Evolutionary conservation across 2,888 invertebrate genomes (phyloP), one percentile per base, ranked within the genome.

Genomic region (Phengaris alcon): DNA sequence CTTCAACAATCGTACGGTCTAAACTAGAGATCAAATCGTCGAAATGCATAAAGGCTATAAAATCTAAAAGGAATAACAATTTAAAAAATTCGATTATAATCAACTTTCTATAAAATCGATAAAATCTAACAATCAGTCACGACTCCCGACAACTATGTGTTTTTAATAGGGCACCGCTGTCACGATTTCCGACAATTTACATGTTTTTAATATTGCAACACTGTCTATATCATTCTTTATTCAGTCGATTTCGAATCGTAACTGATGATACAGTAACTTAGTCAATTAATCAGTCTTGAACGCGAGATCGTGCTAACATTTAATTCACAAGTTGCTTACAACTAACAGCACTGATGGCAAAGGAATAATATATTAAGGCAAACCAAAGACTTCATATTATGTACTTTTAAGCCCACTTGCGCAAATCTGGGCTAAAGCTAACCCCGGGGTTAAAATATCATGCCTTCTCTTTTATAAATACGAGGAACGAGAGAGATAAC

Each of bases 41-140:
- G 86, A 84, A 83, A 84, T 84, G 92, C 92, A 91, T 91, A 86
- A 57, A 90, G 90, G 91, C 87, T 88, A 87, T 87, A 88, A 88
- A 87, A 84, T 82, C 82, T 83, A 81, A 84, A 84, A 87, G 75
- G 80, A 79, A 83, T 83, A 85, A 83, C 76, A 81, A 82, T 83
- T 79, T 78, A 12, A 81, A 84, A 85, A 86, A 86, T 85, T 83
- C 88, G 82, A 84, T 82, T 85, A 82, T 83, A 86, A 88, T 86
- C 83, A 87, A 87, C 79, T 77, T 76, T 72, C 79, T 76, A 75
- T 70, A 77, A 72, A 72, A 72, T 72, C 79, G 76, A 75, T 70
- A 77, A 72, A 72, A 72, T 72, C 13, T 69, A 48, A 48, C 76
- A 76, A 78, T 77, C 78, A 76, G 77, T 79, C 78, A 76, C 77